Evolutionary conservation across 1,140 invertebrate genomes (phyloP).

Genomic region (Micrasema longulum): DNA sequence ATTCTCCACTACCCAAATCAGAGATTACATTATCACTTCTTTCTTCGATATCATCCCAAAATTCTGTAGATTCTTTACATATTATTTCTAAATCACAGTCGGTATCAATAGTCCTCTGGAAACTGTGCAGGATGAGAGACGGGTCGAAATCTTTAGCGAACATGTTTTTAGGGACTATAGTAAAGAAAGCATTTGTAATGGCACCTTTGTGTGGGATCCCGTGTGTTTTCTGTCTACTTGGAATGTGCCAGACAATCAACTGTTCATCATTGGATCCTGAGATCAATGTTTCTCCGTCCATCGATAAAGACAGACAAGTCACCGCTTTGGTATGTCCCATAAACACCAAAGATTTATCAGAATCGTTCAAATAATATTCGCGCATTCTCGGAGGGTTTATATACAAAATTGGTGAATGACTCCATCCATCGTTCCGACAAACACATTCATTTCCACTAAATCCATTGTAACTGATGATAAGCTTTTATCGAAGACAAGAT

Average conservation of each 20-base stretch:
- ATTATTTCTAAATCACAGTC: constrained; percentile 57
- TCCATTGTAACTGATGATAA: constrained; percentile 80
- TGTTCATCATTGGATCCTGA: constrained; percentile 81
- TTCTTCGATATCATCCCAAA: constrained; percentile 42
- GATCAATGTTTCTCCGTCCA: constrained; percentile 75
- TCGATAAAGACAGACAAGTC: constrained; percentile 77
- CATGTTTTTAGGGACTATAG: constrained; percentile 64
- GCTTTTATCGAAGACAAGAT: constrained; percentile 78
- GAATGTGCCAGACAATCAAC: constrained; percentile 84
- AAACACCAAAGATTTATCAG: constrained; percentile 66
- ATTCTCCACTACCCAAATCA: constrained; percentile 49
- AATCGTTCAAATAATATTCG: constrained; percentile 73
- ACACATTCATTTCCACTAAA: constrained; percentile 76
- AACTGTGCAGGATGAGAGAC: constrained; percentile 60
- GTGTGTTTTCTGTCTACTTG: constrained; percentile 77
- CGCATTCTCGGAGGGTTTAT: constrained; percentile 73
- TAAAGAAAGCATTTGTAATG: constrained; percentile 77
- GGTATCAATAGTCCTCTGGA: constrained; percentile 58
- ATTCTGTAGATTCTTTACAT: constrained; percentile 44
- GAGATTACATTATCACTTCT: constrained; percentile 56
- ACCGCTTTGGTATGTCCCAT: constrained; percentile 76
- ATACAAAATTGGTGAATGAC: constrained; percentile 77
- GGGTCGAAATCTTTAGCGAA: constrained; percentile 61
- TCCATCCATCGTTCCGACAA: constrained; percentile 79
- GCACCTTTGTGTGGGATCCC: constrained; percentile 78